Conservation (phyloP, 2,888 invertebrate genomes). For the Marasmarcha lunaedactyla region DNA sequence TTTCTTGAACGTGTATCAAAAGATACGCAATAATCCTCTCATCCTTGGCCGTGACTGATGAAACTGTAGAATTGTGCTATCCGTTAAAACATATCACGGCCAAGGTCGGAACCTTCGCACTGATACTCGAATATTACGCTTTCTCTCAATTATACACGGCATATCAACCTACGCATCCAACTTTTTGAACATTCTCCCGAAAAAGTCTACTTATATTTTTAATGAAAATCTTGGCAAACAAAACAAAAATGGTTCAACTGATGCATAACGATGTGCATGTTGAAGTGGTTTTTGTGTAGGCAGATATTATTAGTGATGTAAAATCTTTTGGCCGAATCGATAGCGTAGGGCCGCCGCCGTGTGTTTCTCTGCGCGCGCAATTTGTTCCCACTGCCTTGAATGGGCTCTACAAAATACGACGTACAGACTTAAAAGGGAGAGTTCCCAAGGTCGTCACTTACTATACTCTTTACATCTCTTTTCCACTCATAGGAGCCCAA, state of each 20-base stretch:
- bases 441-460: conserved; percentile 50
- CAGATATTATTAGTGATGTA: conserved; percentile 8
- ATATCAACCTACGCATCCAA: too few species aligned
- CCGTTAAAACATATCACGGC: conserved; percentile 50
- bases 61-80: conserved; percentile 54
- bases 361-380: conserved; percentile 54
- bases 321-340: conserved; percentile 35
- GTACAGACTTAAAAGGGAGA: conserved; percentile 28
- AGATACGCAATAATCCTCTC: conserved; percentile 4
- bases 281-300: too few species aligned
- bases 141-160: too few species aligned
- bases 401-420: conserved; percentile 33
- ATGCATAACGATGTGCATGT: conserved; percentile 13
- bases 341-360: conserved; percentile 39
- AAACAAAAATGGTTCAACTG: too few species aligned
- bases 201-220: too few species aligned
- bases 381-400: conserved; percentile 45
- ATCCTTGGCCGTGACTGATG: conserved; percentile 50
- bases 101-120: conserved; percentile 35
- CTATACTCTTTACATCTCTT: conserved; percentile 41
- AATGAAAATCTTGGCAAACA: too few species aligned
- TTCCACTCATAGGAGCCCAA: conserved; percentile 20
- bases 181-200: background rate
- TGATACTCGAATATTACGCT: too few species aligned
- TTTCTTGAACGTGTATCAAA: too few species aligned